A percentile compares a stretch with the other conserved stretches of the same genome.
phyloP scores from a whole-genome alignment of 2,113 vertebrate genomes.

The Pungitius pungitius region DNA sequence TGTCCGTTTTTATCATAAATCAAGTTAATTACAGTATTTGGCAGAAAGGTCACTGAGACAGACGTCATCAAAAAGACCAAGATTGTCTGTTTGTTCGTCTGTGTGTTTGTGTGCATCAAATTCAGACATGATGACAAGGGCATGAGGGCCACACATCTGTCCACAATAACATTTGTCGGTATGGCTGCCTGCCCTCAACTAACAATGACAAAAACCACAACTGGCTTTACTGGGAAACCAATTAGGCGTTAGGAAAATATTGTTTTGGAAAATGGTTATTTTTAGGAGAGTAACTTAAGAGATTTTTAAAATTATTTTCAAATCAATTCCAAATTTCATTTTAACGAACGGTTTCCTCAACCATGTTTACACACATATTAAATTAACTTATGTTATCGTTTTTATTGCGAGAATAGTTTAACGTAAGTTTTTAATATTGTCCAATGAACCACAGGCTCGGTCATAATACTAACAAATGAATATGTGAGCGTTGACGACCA shows the following conservation, averaged over 20 bases:
- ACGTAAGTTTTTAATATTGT: background rate
- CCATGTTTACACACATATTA: background rate
- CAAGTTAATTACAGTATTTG: conserved; percentile 7
- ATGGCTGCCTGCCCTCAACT: conserved; percentile 60
- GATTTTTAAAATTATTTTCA: too few species aligned
- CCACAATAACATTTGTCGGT: conserved; percentile 66
- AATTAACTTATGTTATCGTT: background rate
- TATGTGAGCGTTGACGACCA: background rate
- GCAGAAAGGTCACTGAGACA: background rate
- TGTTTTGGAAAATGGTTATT: conserved; percentile 37
- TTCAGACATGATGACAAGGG: conserved; percentile 58
- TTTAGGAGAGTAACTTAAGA: background rate
- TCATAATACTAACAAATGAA: background rate
- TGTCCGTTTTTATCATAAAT: background rate
- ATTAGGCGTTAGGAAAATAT: conserved; percentile 38
- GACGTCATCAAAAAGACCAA: conserved; percentile 22
- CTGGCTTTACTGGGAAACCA: conserved; percentile 54
- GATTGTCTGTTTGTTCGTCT: background rate
- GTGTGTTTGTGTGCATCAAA: conserved; percentile 26
- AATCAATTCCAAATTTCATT: background rate
- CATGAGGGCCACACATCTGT: conserved; percentile 65
- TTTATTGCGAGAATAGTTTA: background rate
- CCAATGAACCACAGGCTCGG: background rate
- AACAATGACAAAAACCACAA: conserved; percentile 67
- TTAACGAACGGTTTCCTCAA: background rate